Evolutionary conservation across 2,888 invertebrate species (phyloP).

Genomic region (Frankliniella fusca): DNA sequence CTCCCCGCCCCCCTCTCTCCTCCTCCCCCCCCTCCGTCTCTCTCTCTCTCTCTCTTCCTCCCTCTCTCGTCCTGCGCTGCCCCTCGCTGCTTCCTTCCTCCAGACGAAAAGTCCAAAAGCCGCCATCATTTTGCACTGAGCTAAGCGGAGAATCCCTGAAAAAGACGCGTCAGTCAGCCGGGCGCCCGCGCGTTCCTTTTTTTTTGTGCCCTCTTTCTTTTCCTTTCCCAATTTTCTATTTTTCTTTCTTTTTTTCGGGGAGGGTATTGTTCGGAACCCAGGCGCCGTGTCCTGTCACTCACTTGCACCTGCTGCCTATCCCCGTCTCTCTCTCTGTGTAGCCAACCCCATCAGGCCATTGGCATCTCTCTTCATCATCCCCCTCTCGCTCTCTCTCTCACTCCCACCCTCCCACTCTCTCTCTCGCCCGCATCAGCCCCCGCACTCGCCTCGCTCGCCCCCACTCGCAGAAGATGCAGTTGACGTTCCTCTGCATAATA

Average conservation of each 20-base stretch:
- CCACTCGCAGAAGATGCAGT: background rate
- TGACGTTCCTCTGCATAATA: background rate
- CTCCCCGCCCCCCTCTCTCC: background rate
- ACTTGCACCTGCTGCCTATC: constrained; percentile 14
- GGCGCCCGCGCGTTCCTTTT: background rate
- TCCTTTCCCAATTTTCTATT: background rate
- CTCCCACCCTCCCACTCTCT: background rate
- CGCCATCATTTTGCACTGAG: background rate
- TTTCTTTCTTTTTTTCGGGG: background rate
- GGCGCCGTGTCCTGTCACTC: constrained; percentile 14
- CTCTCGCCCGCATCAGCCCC: background rate
- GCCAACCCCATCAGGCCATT: background rate
- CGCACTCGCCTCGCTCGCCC: background rate
- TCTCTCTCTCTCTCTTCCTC: no score
- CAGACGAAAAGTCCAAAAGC: background rate
- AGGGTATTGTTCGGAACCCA: constrained; percentile 8
- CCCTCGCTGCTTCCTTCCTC: no score
- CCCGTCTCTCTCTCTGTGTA: constrained; percentile 3
- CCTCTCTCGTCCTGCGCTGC: no score
- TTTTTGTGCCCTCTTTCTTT: background rate
- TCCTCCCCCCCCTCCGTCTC: no score
- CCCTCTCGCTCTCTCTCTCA: background rate
- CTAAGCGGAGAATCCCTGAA: background rate
- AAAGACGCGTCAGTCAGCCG: background rate
- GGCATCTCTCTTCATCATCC: background rate